Conservation (phyloP, 2,888 invertebrate species). For the Cephus pygmeus region DNA sequence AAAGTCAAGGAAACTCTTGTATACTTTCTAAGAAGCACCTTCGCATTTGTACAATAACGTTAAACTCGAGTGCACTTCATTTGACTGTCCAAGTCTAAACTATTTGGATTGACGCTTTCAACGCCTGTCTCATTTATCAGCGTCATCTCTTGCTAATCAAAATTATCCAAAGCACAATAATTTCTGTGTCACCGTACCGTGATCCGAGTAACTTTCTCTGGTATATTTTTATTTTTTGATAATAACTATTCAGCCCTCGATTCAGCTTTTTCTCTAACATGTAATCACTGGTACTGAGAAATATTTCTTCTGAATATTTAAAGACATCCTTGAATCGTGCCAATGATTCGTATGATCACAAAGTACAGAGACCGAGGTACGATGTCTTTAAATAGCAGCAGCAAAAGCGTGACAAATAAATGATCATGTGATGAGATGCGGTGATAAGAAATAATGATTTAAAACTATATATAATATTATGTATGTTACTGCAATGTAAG, state of each 20-base stretch:
- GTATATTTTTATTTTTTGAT: not conserved
- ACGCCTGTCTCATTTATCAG: not conserved
- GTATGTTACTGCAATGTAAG: constrained; percentile 27
- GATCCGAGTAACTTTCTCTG: not conserved
- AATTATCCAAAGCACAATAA: not conserved
- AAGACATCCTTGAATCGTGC: not conserved
- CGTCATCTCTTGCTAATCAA: not conserved
- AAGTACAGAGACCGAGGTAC: not conserved
- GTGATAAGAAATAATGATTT: constrained; percentile 11
- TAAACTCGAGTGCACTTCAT: not conserved
- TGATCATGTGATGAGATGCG: constrained; percentile 20
- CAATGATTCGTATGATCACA: not conserved
- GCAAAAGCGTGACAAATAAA: constrained; percentile 29
- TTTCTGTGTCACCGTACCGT: not conserved
- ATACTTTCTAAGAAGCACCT: not conserved
- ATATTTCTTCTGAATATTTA: not conserved
- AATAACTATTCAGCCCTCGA: not conserved
- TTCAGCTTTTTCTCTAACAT: not conserved
- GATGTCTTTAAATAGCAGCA: constrained; percentile 14
- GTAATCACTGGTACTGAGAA: not conserved
- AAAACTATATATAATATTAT: constrained; percentile 12
- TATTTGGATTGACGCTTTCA: not conserved
- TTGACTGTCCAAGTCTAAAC: not conserved
- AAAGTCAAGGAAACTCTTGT: not conserved
- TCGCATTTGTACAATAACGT: not conserved